Evolutionary conservation across 2,113 vertebrate species (phyloP).

Genomic region (Caranx ignobilis): DNA sequence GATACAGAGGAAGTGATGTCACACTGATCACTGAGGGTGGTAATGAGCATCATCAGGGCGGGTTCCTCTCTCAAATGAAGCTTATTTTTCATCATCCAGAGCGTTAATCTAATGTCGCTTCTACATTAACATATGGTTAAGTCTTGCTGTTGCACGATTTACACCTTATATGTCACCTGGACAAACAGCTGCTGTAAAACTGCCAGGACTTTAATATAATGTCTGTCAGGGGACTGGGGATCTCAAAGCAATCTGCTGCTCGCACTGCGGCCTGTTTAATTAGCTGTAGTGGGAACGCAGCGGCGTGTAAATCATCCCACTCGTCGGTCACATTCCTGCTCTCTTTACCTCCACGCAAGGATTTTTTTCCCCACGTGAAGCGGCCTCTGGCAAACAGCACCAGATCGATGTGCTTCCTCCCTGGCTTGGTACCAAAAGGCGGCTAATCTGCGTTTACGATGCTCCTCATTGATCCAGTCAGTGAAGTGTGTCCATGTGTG

Average conservation of each 20-base stretch:
- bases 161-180: slow-evolving; percentile 19
- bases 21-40: neutral
- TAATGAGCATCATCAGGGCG: neutral
- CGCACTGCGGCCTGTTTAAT: slow-evolving; percentile 51
- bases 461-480: slow-evolving; percentile 36
- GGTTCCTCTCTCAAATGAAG: neutral
- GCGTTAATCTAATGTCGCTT: slow-evolving; percentile 7
- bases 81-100: neutral
- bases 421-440: slow-evolving; percentile 38
- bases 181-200: slow-evolving; percentile 57
- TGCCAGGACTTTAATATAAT: slow-evolving; percentile 43
- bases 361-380: slow-evolving; percentile 12
- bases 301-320: slow-evolving; percentile 49
- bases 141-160: neutral
- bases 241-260: slow-evolving; percentile 11
- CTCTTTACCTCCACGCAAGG: slow-evolving; percentile 2
- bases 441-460: slow-evolving; percentile 29
- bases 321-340: neutral
- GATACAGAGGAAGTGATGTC: too few species aligned
- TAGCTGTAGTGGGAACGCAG: slow-evolving; percentile 28
- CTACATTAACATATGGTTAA: neutral
- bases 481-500: slow-evolving; percentile 1
- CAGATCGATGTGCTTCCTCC: neutral
- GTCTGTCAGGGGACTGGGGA: slow-evolving; percentile 38
- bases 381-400: neutral